Percentiles rank a stretch among this genome's conserved stretches.
Evolutionary conservation across 2,888 invertebrate genomes (phyloP).

Genomic region (Omphaloscelis lunosa): DNA sequence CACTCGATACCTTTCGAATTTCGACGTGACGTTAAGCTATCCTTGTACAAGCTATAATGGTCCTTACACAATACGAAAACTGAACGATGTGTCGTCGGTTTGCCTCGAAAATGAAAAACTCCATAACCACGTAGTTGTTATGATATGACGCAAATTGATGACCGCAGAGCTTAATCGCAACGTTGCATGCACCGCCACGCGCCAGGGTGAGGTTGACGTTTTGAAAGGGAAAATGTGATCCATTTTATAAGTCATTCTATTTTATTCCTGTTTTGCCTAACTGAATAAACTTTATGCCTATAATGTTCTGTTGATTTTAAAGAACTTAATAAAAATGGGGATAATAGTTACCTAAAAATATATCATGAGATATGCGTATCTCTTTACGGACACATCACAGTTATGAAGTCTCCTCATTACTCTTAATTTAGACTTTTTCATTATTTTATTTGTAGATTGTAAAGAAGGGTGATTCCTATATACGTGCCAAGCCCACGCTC

Average conservation of each 20-base stretch:
- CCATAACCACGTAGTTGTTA: constrained; percentile 3
- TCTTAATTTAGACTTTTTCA: background rate
- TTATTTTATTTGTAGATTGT: constrained; percentile 1
- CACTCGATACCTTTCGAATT: background rate
- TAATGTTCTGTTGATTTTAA: background rate
- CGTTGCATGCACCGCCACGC: constrained; percentile 22
- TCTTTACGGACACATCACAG: background rate
- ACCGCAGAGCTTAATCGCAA: constrained; percentile 36
- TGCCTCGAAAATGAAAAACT: constrained; percentile 16
- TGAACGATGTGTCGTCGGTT: no score
- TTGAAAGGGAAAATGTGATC: background rate
- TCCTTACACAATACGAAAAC: background rate
- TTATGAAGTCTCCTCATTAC: background rate
- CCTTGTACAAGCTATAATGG: background rate
- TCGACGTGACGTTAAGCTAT: background rate
- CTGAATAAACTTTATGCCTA: background rate
- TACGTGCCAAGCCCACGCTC: background rate
- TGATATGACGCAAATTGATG: constrained; percentile 37
- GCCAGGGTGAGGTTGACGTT: background rate
- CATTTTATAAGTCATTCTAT: background rate
- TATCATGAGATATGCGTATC: no score
- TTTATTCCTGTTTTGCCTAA: background rate
- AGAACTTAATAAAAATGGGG: background rate
- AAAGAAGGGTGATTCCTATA: background rate
- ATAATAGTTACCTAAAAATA: background rate